phyloP scores from a whole-genome alignment of 2,888 invertebrate species.

The Lasioglossum morio region DNA sequence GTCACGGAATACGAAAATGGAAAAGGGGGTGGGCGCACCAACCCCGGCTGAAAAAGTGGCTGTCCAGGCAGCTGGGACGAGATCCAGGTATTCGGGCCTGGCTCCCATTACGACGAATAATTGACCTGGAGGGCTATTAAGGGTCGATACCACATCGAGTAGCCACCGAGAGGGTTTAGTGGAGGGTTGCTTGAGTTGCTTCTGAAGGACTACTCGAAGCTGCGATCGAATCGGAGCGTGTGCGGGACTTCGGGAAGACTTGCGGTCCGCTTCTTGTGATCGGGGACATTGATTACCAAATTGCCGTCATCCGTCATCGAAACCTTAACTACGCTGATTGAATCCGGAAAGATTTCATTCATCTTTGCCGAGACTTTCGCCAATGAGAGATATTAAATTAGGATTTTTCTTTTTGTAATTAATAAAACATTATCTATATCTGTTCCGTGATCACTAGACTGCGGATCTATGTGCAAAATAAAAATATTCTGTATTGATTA shows the following conservation, averaged over 20 bases:
- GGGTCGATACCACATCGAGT: conserved; percentile 58
- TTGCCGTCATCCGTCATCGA: neutral
- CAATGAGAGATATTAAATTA: neutral
- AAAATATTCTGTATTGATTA: no score
- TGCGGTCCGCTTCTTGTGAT: neutral
- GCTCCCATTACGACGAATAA: conserved; percentile 52
- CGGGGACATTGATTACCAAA: neutral
- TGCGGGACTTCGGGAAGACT: neutral
- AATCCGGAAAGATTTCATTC: neutral
- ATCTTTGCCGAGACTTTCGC: neutral
- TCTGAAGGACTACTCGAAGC: conserved; percentile 53
- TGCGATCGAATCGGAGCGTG: conserved; percentile 2
- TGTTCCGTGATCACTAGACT: no score
- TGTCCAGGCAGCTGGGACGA: neutral
- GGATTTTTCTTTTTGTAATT: neutral
- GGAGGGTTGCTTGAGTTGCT: conserved; percentile 60
- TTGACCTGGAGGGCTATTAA: conserved; percentile 48
- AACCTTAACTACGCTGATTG: neutral
- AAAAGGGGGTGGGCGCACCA: neutral
- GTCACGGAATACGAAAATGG: conserved; percentile 51
- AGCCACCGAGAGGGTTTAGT: conserved; percentile 46
- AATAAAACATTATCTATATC: no score
- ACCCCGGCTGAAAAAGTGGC: neutral
- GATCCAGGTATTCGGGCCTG: conserved; percentile 21
- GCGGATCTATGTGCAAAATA: no score